These are phyloP conservation scores for Trichonephila inaurata DNA, from an alignment of 1,140 invertebrate genomes.

Conservation along the genomic window DNA sequence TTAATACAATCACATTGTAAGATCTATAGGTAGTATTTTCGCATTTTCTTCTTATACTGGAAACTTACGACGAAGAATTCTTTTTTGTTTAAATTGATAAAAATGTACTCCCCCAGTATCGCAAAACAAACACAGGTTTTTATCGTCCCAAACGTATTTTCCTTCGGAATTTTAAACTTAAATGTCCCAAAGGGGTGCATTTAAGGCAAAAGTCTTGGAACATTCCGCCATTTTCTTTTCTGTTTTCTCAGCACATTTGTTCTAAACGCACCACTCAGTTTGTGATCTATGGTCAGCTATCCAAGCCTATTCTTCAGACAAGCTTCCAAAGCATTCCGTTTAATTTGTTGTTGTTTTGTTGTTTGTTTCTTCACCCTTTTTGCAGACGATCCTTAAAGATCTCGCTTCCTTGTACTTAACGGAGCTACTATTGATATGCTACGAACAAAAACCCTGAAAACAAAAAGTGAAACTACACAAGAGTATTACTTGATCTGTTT, in stretches of 20 bases:
- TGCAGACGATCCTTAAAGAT: slow-evolving; percentile 49
- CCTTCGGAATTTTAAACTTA: slow-evolving; percentile 63
- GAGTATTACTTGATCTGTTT: slow-evolving; percentile 35
- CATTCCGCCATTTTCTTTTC: slow-evolving; percentile 31
- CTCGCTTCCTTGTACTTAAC: slow-evolving; percentile 39
- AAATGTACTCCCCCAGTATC: not conserved
- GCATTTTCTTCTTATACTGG: not conserved
- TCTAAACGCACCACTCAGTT: slow-evolving; percentile 39
- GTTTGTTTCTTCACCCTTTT: slow-evolving; percentile 42
- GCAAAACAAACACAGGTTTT: slow-evolving; percentile 22
- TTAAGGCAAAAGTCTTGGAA: slow-evolving; percentile 10
- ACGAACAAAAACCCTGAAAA: slow-evolving; percentile 38
- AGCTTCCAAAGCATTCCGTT: slow-evolving; percentile 42
- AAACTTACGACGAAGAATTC: not conserved
- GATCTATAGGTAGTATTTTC: not conserved
- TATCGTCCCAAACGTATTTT: slow-evolving; percentile 43
- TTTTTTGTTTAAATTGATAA: not conserved
- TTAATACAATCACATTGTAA: too few species aligned
- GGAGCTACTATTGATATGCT: not conserved
- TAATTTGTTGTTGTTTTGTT: slow-evolving; percentile 59
- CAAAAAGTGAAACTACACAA: slow-evolving; percentile 30
- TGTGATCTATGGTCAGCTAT: slow-evolving; percentile 42
- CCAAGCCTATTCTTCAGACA: slow-evolving; percentile 45
- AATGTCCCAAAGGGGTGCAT: slow-evolving; percentile 30
- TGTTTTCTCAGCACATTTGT: slow-evolving; percentile 57